A percentile compares a stretch with the other conserved stretches of the same genome.
Evolutionary conservation across 2,888 invertebrate species (phyloP).

Genomic region (Eristalis tenax): DNA sequence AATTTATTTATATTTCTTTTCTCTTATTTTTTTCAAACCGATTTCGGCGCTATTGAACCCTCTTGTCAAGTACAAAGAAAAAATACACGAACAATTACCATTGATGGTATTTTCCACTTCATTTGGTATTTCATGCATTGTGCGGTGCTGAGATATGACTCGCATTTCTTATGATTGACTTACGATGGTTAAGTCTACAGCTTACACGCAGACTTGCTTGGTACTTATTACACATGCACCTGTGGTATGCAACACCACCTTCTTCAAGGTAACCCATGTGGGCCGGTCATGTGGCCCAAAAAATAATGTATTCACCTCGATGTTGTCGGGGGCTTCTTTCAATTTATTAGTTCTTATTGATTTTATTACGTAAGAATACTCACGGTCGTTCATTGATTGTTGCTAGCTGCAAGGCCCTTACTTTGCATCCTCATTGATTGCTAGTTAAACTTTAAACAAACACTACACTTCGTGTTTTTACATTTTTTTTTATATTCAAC

Average conservation of each 20-base stretch:
- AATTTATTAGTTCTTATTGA: constrained; percentile 48
- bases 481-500: not conserved
- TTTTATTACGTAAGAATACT: constrained; percentile 44
- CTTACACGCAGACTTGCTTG: not conserved
- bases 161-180: constrained; percentile 50
- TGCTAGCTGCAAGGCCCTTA: constrained; percentile 48
- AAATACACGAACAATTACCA: not conserved
- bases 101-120: constrained; percentile 37
- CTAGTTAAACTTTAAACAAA: constrained; percentile 19
- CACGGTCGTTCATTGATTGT: constrained; percentile 32
- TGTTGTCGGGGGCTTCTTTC: constrained; percentile 16
- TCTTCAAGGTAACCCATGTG: constrained; percentile 41
- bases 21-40: not conserved
- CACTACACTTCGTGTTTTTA: constrained; percentile 9
- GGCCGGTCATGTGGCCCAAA: constrained; percentile 37
- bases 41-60: not conserved
- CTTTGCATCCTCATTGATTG: constrained; percentile 38
- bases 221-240: constrained; percentile 41
- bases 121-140: constrained; percentile 28
- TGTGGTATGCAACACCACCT: constrained; percentile 53
- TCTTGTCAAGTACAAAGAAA: not conserved
- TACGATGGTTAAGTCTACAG: constrained; percentile 32
- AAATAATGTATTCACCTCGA: constrained; percentile 6
- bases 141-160: constrained; percentile 30
- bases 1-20: constrained; percentile 30